phyloP scores from a whole-genome alignment of 2,797 vertebrate species.

The Falco biarmicus region DNA sequence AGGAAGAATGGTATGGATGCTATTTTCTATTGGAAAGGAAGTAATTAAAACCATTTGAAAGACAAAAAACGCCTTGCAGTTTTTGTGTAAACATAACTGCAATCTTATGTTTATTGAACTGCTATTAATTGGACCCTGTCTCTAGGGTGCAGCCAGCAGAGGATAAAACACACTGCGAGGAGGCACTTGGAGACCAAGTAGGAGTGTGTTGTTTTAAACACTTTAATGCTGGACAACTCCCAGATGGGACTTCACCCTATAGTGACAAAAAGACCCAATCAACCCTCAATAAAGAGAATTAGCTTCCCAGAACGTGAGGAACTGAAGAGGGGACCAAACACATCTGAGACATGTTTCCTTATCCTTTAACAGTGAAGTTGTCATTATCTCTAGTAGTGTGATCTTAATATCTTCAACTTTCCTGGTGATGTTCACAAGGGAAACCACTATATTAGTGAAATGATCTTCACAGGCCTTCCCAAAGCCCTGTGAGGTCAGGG shows the following conservation, averaged over 20 bases:
- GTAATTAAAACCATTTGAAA: neutral
- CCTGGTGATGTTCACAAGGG: neutral
- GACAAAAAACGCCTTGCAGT: neutral
- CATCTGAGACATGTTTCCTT: neutral
- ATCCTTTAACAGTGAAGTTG: neutral
- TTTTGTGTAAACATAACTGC: neutral
- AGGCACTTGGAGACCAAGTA: neutral
- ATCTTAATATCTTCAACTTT: neutral
- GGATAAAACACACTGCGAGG: neutral
- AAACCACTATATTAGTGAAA: neutral
- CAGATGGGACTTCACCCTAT: neutral
- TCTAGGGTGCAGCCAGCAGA: neutral
- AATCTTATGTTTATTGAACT: neutral
- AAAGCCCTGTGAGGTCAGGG: neutral
- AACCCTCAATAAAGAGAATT: neutral
- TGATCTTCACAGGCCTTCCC: neutral
- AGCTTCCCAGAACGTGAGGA: neutral
- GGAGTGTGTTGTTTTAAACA: neutral
- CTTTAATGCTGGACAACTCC: neutral
- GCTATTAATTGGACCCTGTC: neutral
- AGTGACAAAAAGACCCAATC: neutral
- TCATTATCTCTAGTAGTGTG: neutral
- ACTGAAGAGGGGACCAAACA: neutral
- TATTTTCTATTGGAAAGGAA: neutral
- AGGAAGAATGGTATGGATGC: neutral